phyloP scores from a whole-genome alignment of 2,888 invertebrate genomes.

The Trissolcus japonicus region DNA sequence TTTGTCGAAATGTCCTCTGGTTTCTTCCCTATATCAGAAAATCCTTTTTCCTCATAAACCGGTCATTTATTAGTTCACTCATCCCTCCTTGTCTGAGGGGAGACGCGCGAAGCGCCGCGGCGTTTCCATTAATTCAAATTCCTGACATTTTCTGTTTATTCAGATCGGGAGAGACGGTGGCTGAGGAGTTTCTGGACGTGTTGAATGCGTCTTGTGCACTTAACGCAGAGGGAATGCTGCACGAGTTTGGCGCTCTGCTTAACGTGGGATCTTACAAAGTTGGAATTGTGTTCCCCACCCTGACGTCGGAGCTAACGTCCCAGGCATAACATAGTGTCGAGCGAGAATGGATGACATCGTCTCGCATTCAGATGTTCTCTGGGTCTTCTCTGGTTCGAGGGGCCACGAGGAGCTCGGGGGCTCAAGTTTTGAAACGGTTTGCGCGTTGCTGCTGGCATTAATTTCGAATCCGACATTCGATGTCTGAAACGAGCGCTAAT shows the following conservation, averaged over 20 bases:
- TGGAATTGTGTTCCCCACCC: slow-evolving; percentile 27
- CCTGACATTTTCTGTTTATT: no score
- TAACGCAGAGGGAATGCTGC: slow-evolving; percentile 6
- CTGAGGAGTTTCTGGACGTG: slow-evolving; percentile 17
- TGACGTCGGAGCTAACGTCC: slow-evolving; percentile 32
- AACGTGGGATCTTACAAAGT: slow-evolving; percentile 16
- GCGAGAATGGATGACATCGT: slow-evolving; percentile 68
- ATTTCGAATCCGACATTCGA: slow-evolving; percentile 60
- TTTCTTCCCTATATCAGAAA: no score
- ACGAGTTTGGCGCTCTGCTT: slow-evolving; percentile 5
- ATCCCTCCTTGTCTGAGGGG: no score
- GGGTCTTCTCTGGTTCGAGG: slow-evolving; percentile 20
- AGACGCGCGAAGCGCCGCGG: no score
- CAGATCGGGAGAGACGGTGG: background rate
- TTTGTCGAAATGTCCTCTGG: no score
- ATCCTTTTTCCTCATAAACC: no score
- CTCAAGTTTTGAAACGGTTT: slow-evolving; percentile 66
- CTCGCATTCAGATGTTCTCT: slow-evolving; percentile 38
- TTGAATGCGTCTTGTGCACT: slow-evolving; percentile 10
- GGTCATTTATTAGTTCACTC: no score
- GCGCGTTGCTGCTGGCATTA: slow-evolving; percentile 67
- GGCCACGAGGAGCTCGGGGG: slow-evolving; percentile 44
- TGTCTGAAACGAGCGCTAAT: slow-evolving; percentile 37
- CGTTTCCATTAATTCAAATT: no score
- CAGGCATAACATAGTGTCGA: slow-evolving; percentile 46